Percentiles rank a stretch among this genome's conserved stretches.
phyloP scores from a whole-genome alignment of 2,113 vertebrate species.

The Odontophorus gujanensis region DNA sequence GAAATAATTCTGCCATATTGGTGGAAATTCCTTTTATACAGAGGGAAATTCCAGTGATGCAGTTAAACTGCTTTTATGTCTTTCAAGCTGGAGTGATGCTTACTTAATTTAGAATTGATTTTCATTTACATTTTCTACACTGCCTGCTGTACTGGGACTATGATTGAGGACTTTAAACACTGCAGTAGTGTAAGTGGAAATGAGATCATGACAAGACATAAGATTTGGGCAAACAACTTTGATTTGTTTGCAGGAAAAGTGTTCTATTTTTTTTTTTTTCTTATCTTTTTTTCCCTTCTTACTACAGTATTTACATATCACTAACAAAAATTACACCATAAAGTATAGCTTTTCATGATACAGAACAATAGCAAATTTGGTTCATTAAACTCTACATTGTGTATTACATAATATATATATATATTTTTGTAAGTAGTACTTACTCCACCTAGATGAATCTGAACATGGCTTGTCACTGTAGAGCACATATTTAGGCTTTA shows the following conservation, averaged over 20 bases:
- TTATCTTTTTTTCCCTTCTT: background rate
- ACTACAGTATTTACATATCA: background rate
- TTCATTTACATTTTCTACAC: background rate
- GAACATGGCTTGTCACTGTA: background rate
- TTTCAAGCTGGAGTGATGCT: background rate
- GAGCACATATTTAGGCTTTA: background rate
- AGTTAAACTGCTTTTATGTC: slow-evolving; percentile 6
- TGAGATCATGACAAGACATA: background rate
- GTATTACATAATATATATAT: background rate
- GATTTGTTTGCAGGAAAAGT: background rate
- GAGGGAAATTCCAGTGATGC: slow-evolving; percentile 39
- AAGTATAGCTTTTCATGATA: background rate
- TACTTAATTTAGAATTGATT: slow-evolving; percentile 31
- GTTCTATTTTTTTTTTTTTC: background rate
- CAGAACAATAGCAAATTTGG: background rate
- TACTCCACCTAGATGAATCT: background rate
- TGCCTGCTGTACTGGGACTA: background rate
- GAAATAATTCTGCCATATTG: background rate
- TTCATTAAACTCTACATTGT: background rate
- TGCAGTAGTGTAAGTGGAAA: background rate
- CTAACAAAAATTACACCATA: background rate
- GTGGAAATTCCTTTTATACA: slow-evolving; percentile 11
- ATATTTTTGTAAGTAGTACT: background rate
- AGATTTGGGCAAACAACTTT: background rate
- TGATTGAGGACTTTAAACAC: background rate